Percentiles rank a stretch among this genome's conserved stretches.
Conservation (phyloP, 2,113 vertebrate species). For the Oriolus oriolus region DNA sequence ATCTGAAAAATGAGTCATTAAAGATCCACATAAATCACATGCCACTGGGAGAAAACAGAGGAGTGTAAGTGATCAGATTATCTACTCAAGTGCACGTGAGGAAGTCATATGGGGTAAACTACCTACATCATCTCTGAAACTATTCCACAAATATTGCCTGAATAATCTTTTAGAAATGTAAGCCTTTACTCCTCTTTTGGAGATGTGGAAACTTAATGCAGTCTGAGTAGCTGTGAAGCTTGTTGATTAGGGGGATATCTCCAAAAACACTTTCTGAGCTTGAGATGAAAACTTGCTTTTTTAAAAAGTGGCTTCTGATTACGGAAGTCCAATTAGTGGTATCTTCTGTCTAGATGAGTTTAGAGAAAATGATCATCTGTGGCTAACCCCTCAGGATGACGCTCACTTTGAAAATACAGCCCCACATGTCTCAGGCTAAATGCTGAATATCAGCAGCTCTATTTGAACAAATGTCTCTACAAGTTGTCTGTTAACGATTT, state of each 20-base stretch:
- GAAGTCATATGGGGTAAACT: neutral
- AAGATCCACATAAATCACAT: neutral
- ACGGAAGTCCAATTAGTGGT: neutral
- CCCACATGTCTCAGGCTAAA: neutral
- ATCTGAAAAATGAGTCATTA: neutral
- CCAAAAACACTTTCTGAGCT: neutral
- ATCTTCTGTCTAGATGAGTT: neutral
- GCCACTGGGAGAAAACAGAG: neutral
- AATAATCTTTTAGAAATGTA: neutral
- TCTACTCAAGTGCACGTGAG: neutral
- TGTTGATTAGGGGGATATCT: neutral
- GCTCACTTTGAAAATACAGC: neutral
- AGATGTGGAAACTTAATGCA: neutral
- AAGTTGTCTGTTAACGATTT: neutral
- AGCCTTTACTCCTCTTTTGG: neutral
- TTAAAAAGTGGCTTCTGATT: neutral
- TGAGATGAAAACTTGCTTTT: neutral
- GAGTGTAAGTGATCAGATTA: neutral
- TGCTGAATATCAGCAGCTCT: neutral
- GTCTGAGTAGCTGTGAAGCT: neutral
- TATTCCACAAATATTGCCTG: neutral
- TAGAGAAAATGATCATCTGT: neutral
- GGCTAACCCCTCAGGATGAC: neutral
- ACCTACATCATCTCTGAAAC: neutral
- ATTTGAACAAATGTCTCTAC: neutral